Base-by-base conservation (phyloP, 2,797 vertebrate genomes). In the Protosalanx chinensis region DNA sequence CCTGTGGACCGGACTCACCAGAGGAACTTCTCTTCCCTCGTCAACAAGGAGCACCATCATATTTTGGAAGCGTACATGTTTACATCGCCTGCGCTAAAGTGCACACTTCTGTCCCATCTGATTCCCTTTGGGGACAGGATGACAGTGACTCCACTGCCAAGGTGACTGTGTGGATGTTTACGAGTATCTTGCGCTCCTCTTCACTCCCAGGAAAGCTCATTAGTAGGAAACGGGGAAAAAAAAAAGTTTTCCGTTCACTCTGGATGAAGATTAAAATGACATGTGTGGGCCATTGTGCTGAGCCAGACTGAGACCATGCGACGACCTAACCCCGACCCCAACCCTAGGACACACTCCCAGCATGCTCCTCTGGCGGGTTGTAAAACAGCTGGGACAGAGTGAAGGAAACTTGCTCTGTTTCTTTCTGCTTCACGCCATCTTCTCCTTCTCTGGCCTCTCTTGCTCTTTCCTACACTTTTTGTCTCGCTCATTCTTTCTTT, bases 51-150 rank as follows among this genome's bases (percentile, higher is more conserved):
- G 60, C 10, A 58, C n/a, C 37, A 33, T 67, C 68, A 63, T 35
- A 63, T 75, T 49, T 37, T 67, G 63, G 46, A 67, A 61, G 71
- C 18, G 18, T 56, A n/a, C 15, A 56, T 56, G 51, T n/a, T 16
- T 4, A n/a, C 18, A 56, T n/a, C 10, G 15, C 51, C 4, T n/a
- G n/a, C 51, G 15, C 51, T 46, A n/a, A 16, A 56, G 15, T 12
- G 3, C 41, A 46, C 41, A 46, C 41, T 3, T 13, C 37, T 8
- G 37, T 41, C 37, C 37, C 37, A 41, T 41, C 37, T 8, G 37
- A 12, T 41, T 41, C 1, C 2, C 13, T 46, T 46, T 13, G 41
- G 41, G 41, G 41, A 13, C 41, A 46, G 2, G 41, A 46, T 56
- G 27, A 15, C 63, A 16, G 37, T 62, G 60, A 32, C 30, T 62